Evolutionary conservation across 2,113 vertebrate genomes (phyloP).

Genomic region (Nyctereutes procyonoides): DNA sequence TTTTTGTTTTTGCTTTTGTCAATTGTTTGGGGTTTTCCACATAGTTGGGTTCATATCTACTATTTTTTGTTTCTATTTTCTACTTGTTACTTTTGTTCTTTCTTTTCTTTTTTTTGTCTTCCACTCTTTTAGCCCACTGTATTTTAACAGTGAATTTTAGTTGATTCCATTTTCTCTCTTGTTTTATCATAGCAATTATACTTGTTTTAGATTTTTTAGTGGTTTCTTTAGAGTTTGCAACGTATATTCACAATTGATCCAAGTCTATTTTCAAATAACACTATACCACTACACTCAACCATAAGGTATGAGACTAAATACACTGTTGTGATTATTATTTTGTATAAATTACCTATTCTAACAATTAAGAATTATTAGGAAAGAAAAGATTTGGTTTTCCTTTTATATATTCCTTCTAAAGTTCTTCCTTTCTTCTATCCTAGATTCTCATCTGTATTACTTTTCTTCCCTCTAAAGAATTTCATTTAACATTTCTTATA

Average conservation of each 20-base stretch:
- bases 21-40: neutral
- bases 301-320: neutral
- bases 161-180: neutral
- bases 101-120: neutral
- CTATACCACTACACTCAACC: neutral
- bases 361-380: neutral
- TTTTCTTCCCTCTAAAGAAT: neutral
- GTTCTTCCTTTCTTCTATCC: neutral
- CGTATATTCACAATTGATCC: neutral
- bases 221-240: neutral
- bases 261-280: neutral
- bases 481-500: neutral
- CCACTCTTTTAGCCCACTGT: neutral
- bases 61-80: neutral
- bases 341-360: neutral
- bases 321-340: neutral
- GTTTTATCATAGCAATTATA: neutral
- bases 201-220: neutral
- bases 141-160: neutral
- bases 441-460: neutral
- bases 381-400: neutral
- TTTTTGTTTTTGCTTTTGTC: neutral
- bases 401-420: neutral
- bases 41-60: neutral
- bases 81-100: neutral